These are phyloP conservation scores for Volucella inflata DNA, from an alignment of 2,888 invertebrate species.

Conservation along the genomic window DNA sequence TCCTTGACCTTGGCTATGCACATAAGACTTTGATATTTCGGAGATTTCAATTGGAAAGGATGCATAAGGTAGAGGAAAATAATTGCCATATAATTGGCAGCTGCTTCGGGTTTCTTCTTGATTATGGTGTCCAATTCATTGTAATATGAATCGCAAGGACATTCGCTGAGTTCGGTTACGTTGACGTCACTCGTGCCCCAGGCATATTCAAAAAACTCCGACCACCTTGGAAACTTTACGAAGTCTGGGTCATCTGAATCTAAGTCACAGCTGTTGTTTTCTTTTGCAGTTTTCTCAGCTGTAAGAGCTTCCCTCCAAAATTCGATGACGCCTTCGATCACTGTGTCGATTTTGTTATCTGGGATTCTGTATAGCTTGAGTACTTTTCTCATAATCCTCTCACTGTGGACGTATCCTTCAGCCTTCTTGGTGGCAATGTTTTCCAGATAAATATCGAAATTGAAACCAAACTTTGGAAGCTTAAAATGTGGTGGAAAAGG, in stretches of 20 bases:
- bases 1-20: constrained; percentile 33
- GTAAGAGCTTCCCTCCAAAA: constrained; percentile 78
- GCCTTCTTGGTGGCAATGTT: constrained; percentile 79
- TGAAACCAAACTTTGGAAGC: constrained; percentile 80
- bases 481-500: constrained; percentile 80
- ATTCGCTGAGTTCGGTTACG: constrained; percentile 13
- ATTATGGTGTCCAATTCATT: constrained; percentile 78
- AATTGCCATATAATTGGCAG: constrained; percentile 82
- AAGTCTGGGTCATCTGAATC: rapidly evolving
- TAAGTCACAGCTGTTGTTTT: constrained; percentile 54
- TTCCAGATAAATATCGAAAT: constrained; percentile 79
- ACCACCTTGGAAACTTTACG: constrained; percentile 77
- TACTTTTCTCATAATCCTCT: constrained; percentile 79
- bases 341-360: constrained; percentile 73
- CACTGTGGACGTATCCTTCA: constrained; percentile 79
- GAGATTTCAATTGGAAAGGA: constrained; percentile 76
- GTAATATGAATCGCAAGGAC: constrained; percentile 79
- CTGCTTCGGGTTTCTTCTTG: constrained; percentile 77
- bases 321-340: constrained; percentile 78
- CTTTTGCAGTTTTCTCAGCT: constrained; percentile 76
- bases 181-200: constrained; percentile 77
- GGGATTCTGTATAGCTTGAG: constrained; percentile 78
- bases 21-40: constrained; percentile 76
- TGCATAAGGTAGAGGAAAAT: constrained; percentile 80
- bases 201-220: constrained; percentile 78